Percentiles rank a stretch among this genome's conserved stretches.
These are phyloP conservation scores for Agelastica alni DNA, from an alignment of 2,888 invertebrate genomes.

Conservation along the genomic window DNA sequence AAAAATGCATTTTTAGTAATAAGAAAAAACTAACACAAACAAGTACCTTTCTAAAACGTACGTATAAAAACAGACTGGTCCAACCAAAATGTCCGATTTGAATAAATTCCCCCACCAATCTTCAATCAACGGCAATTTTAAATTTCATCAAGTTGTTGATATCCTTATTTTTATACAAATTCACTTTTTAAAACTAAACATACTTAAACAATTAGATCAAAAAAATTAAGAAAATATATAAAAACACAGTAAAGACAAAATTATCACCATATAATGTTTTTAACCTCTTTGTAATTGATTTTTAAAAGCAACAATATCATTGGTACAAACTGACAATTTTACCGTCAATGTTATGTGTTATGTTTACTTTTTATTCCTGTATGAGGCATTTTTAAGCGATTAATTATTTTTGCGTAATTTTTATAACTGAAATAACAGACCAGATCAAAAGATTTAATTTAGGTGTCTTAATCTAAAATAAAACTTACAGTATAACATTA, in stretches of 20 bases:
- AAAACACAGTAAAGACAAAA: neutral
- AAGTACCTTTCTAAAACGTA: neutral
- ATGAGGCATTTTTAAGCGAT: neutral
- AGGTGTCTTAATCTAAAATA: too few relatives aligned
- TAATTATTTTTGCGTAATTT: too few relatives aligned
- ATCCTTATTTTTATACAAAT: neutral
- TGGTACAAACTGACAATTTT: neutral
- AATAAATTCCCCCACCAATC: constrained; percentile 10
- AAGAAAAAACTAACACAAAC: neutral
- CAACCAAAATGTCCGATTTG: constrained; percentile 17
- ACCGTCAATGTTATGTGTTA: neutral
- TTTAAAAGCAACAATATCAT: constrained; percentile 3
- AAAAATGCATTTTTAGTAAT: neutral
- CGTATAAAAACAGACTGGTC: constrained; percentile 11
- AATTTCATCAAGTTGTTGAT: neutral
- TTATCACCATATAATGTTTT: neutral
- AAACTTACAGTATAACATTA: too few relatives aligned
- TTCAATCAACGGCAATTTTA: constrained; percentile 15
- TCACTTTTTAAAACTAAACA: neutral
- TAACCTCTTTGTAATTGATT: constrained; percentile 18
- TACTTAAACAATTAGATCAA: neutral
- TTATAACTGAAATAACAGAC: too few relatives aligned
- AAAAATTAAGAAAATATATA: constrained; percentile 1
- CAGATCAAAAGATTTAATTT: too few relatives aligned
- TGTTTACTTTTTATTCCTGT: neutral